These are phyloP conservation scores for Bubo blakistoni DNA, from an alignment of 2,113 vertebrate genomes.

Conservation along the genomic window DNA sequence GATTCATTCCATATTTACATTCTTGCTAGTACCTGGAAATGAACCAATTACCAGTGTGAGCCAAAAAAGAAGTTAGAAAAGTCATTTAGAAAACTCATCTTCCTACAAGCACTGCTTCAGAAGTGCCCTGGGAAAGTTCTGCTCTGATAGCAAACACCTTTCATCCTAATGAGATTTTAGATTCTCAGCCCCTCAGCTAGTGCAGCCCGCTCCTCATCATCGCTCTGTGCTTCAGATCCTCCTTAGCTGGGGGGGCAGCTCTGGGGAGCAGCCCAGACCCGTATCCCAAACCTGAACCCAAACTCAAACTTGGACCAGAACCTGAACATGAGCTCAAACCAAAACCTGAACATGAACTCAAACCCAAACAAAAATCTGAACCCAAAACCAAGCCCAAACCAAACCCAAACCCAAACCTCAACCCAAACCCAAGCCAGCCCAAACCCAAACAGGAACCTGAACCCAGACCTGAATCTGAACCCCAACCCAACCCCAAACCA, in stretches of 20 bases:
- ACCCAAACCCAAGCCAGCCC: not conserved
- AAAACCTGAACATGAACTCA: not conserved
- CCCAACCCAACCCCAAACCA: not conserved
- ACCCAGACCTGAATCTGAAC: not conserved
- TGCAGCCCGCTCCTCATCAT: not conserved
- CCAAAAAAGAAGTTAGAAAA: constrained; percentile 74
- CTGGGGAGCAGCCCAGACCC: not conserved
- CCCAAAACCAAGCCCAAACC: not conserved
- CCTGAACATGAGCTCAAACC: not conserved
- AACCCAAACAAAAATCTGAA: not conserved
- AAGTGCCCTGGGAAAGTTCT: constrained; percentile 59
- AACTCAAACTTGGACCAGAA: not conserved
- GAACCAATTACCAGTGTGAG: constrained; percentile 73
- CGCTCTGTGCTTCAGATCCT: accelerated
- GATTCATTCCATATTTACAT: constrained; percentile 89
- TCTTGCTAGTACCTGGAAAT: constrained; percentile 82
- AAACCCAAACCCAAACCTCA: too few relatives aligned
- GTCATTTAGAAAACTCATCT: constrained; percentile 71
- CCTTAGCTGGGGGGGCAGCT: not conserved
- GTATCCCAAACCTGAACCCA: not conserved
- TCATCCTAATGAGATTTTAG: not conserved
- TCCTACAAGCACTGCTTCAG: constrained; percentile 55
- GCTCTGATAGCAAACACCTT: constrained; percentile 36
- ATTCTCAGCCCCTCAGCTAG: not conserved
- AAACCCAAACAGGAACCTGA: not conserved